Evolutionary conservation across 1,140 invertebrate genomes (phyloP), one percentile per base, ranked within the genome.

Genomic region (Bombus polaris): DNA sequence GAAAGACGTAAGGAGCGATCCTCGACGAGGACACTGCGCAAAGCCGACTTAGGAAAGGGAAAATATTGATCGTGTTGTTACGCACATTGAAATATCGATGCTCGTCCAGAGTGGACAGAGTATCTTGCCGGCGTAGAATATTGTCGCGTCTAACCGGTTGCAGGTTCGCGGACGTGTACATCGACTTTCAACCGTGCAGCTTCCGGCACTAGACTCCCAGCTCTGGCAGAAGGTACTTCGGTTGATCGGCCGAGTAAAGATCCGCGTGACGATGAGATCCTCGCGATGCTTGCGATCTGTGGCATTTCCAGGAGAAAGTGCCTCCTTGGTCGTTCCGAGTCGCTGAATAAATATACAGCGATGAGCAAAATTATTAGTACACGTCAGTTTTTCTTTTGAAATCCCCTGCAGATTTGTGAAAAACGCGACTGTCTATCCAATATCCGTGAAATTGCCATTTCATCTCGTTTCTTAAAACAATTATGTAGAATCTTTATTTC

Each of bases 131-230:
- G 1, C 13, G 13, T 25, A 62, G 44, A 44, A 66, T 89, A 88
- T 84, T 79, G 87, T 88, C 78, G 65, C 79, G n/a, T 37, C 44
- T 37, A 83, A 88, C 86, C 86, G 88, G 86, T 90, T 77, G 73
- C 78, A 32, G 47, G 22, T 80, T 80, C 70, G 66, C 66, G 42
- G 32, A 42, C 59, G 44, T 59, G 62, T 57, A 57, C 85, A n/a
- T 72, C 78, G 87, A 77, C 85, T 89, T 71, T 71, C 81, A 78
- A 81, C 47, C 81, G 76, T 66, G 62, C 66, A 73, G 53, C 87
- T 80, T 89, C 81, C 78, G 85, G 65, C 59, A 83, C 22, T 35
- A 28, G 37, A 53, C 59, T 78, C 13, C 71, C 62, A 71, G 81
- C 81, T 78, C 57, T 68, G 32, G 80, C 39, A 44, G 70, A 75